phyloP scores from a whole-genome alignment of 2,888 invertebrate species.

The Altica lythri region DNA sequence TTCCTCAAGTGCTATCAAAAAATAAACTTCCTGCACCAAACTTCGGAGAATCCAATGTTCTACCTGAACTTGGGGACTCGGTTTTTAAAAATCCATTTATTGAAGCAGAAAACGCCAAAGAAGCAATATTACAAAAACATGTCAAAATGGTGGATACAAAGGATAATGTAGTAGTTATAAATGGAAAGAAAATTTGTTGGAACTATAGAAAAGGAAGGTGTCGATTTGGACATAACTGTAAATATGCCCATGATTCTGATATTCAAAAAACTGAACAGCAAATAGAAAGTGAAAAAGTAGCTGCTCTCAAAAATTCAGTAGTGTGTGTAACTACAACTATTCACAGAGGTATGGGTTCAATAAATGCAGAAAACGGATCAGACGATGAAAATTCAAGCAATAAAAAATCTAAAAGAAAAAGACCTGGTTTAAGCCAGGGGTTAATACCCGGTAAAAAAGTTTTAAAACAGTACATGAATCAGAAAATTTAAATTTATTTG shows the following conservation, averaged over 20 bases:
- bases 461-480: conserved; percentile 74
- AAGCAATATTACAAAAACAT: conserved; percentile 67
- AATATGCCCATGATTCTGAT: conserved; percentile 89
- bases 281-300: conserved; percentile 61
- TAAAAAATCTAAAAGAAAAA: conserved; percentile 62
- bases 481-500: conserved; percentile 53
- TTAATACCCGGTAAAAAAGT: conserved; percentile 85
- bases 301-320: conserved; percentile 50
- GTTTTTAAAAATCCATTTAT: conserved; percentile 88
- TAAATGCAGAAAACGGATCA: conserved; percentile 49
- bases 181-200: conserved; percentile 90
- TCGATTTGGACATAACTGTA: conserved; percentile 89
- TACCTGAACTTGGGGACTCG: conserved; percentile 55
- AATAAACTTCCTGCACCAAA: conserved; percentile 68
- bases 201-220: conserved; percentile 90
- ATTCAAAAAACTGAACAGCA: conserved; percentile 68
- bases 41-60: conserved; percentile 52
- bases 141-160: conserved; percentile 55
- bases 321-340: too few relatives aligned
- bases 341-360: conserved; percentile 29
- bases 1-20: conserved; percentile 31
- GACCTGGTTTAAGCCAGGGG: conserved; percentile 77
- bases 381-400: conserved; percentile 30
- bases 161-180: conserved; percentile 73
- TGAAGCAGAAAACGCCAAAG: conserved; percentile 84